Evolutionary conservation across 1,140 invertebrate species (phyloP), one percentile per base, ranked within the genome.

Genomic region (Glossosoma conforme): DNA sequence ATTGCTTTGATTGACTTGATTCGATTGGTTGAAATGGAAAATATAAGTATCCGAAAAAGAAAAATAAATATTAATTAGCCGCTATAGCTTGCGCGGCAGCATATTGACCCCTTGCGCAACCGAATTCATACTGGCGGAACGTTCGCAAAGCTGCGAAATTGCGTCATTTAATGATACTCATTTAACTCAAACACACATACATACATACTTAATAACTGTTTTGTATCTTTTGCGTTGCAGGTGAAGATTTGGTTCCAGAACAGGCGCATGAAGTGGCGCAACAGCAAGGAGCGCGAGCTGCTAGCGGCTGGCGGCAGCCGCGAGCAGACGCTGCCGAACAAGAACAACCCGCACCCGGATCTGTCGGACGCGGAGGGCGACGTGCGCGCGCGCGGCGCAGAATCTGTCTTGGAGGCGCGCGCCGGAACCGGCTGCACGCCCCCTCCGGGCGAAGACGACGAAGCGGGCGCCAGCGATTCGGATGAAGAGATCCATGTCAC

Each of bases 161-260:
- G n/a, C n/a, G n/a, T n/a, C n/a, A n/a, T n/a, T n/a, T n/a, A n/a
- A n/a, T n/a, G n/a, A n/a, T n/a, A n/a, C n/a, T n/a, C n/a, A n/a
- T n/a, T n/a, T n/a, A n/a, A n/a, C n/a, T n/a, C n/a, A n/a, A n/a
- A n/a, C n/a, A n/a, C n/a, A n/a, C n/a, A n/a, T n/a, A n/a, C n/a
- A n/a, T n/a, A n/a, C n/a, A n/a, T n/a, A n/a, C n/a, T n/a, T n/a
- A n/a, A n/a, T n/a, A n/a, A n/a, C n/a, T n/a, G n/a, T 40, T 22
- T 37, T 44, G 8, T 61, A 53, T 44, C 40, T 21, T 59, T 61
- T 63, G 58, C 66, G 61, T 80, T 77, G 11, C 76, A 95, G 91
- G 91, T 95, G 49, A 95, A 94, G 76, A 95, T 95, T 52, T 95
- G 91, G 92, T 95, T 95, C 68, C 91, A 96, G 81, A 96, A 95